Base-by-base conservation (phyloP, 2,113 vertebrate species). In the Collichthys lucidus region DNA sequence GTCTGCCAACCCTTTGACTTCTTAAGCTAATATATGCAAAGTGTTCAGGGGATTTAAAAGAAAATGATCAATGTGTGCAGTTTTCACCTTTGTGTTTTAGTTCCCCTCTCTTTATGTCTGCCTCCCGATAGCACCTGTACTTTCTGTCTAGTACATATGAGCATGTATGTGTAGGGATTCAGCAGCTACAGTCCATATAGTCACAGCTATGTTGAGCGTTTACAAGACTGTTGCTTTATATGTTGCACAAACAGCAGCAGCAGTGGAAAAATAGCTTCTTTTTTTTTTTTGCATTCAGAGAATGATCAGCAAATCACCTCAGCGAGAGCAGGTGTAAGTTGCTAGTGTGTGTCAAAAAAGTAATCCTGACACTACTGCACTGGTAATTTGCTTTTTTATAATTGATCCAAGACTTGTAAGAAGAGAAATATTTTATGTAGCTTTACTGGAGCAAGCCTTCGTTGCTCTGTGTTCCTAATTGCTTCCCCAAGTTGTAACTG, bases 1-100 rank as follows among this genome's bases (percentile, higher is more conserved):
- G 46, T 69, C 83, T 77, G 57, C 31, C 67, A 83, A 69, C 71
- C 78, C 79, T 79, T 74, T 53, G 70, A 82, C 75, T 77, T 78
- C 5, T 53, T 64, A 72, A 80, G 74, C 42, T 70, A 47, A 55
- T 72, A 29, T 26, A 82, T 86, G 85, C 75, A 72, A 86, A 82
- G 63, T 49, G 20, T 4, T 1, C 11, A 1, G 4, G 10, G 17
- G 70, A 71, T 86, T 83, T 50, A 15, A 81, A 79, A 73, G 2
- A n/a, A 81, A 71, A 76, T 24, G 35, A 42, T 22, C 31, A 40
- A 57, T 8, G 10, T 5, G 0, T 46, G 42, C 19, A 46, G 16
- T 71, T n/a, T 31, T 49, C 75, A 59, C 65, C 11, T 26, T 14
- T 50, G n/a, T 56, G 15, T 16, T 66, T 67, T 14, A 15, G 24